These are phyloP conservation scores for Botia almorhae DNA, from an alignment of 2,797 vertebrate species.

Conservation along the genomic window DNA sequence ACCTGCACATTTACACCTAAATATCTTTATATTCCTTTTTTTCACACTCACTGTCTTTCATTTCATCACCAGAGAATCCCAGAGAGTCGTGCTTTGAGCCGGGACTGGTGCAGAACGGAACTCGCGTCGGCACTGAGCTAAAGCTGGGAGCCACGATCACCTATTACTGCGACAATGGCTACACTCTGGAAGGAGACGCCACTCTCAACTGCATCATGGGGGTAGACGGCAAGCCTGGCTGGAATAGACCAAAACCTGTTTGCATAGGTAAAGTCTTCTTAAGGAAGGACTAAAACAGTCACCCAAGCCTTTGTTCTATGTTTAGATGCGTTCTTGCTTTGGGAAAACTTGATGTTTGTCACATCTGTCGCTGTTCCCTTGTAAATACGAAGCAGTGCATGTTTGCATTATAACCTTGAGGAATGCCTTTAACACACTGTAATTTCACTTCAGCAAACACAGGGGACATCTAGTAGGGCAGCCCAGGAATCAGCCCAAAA, in stretches of 20 bases:
- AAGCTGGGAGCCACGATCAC: slow-evolving; percentile 92
- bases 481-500: slow-evolving; percentile 76
- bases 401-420: slow-evolving; percentile 68
- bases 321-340: neutral
- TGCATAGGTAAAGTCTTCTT: slow-evolving; percentile 85
- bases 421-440: slow-evolving; percentile 78
- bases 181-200: slow-evolving; percentile 88
- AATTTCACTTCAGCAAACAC: slow-evolving; percentile 77
- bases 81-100: slow-evolving; percentile 98
- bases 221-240: slow-evolving; percentile 89
- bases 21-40: slow-evolving; percentile 16
- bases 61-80: slow-evolving; percentile 86
- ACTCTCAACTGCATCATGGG: slow-evolving; percentile 94
- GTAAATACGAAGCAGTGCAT: slow-evolving; percentile 34
- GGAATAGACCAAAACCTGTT: slow-evolving; percentile 91
- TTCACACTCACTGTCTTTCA: slow-evolving; percentile 46
- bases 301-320: neutral
- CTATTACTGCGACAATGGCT: slow-evolving; percentile 94
- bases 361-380: slow-evolving; percentile 33
- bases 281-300: neutral
- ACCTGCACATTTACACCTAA: slow-evolving; percentile 18
- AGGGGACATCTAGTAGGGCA: slow-evolving; percentile 71
- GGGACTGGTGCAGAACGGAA: slow-evolving; percentile 89
- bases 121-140: slow-evolving; percentile 87
- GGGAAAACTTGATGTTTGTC: slow-evolving; percentile 14